phyloP scores from a whole-genome alignment of 2,888 invertebrate genomes.

The Melinaea menophilus region DNA sequence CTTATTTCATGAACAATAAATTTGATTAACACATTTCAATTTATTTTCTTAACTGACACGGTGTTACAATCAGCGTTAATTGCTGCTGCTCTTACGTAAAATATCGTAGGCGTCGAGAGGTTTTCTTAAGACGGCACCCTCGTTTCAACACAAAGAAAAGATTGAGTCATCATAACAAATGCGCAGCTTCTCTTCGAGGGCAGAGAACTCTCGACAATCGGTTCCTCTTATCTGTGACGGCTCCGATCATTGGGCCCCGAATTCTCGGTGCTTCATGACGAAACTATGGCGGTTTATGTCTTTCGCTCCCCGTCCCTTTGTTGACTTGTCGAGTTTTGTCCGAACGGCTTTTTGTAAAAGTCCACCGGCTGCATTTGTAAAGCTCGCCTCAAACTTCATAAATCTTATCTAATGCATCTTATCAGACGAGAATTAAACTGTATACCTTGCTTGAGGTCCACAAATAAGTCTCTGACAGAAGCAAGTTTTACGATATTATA shows the following conservation, averaged over 20 bases:
- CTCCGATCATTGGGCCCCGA: constrained; percentile 67
- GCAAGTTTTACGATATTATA: not conserved
- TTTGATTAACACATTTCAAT: constrained; percentile 73
- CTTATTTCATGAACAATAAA: constrained; percentile 62
- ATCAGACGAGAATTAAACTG: constrained; percentile 53
- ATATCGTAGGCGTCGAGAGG: constrained; percentile 50
- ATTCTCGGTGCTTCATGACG: constrained; percentile 68
- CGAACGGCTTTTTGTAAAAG: constrained; percentile 66
- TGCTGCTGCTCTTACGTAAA: constrained; percentile 68
- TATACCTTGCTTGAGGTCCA: constrained; percentile 44
- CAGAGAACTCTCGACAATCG: constrained; percentile 68
- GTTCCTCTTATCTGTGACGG: constrained; percentile 72
- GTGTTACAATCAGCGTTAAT: constrained; percentile 68
- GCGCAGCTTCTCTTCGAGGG: constrained; percentile 59
- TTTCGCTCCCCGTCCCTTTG: constrained; percentile 67
- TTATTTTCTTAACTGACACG: constrained; percentile 54
- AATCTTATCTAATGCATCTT: constrained; percentile 69
- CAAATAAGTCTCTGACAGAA: constrained; percentile 43
- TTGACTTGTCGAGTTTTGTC: constrained; percentile 69
- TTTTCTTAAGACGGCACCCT: constrained; percentile 52
- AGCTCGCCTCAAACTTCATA: constrained; percentile 62
- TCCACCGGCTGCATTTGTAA: constrained; percentile 59
- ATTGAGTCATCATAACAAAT: constrained; percentile 78
- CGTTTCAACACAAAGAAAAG: constrained; percentile 64
- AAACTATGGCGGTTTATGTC: constrained; percentile 60